Evolutionary conservation across 1,140 invertebrate species (phyloP).

Genomic region (Ylistrum balloti): DNA sequence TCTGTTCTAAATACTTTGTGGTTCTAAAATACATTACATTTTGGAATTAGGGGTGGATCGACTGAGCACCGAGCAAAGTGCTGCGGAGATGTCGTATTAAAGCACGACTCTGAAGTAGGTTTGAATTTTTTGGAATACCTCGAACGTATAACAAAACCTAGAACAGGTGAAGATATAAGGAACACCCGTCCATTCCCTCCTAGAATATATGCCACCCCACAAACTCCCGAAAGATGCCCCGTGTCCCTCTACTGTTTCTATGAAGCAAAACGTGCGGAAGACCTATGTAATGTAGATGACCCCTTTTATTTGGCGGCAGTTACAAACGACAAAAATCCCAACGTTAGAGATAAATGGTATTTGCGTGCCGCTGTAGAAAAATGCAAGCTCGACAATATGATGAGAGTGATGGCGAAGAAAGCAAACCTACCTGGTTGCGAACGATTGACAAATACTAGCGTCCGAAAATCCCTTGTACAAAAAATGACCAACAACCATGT

Average conservation of each 20-base stretch:
- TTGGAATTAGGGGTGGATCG: slow-evolving; percentile 50
- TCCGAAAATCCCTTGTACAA: too few relatives aligned
- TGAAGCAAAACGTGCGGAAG: background rate
- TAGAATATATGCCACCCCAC: slow-evolving; percentile 36
- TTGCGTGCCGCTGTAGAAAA: background rate
- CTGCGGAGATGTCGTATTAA: background rate
- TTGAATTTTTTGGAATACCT: background rate
- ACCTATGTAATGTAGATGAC: background rate
- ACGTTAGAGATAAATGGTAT: too few relatives aligned
- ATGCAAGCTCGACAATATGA: slow-evolving; percentile 14
- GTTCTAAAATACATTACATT: slow-evolving; percentile 42
- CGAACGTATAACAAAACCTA: slow-evolving; percentile 19
- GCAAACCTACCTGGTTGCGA: too few relatives aligned
- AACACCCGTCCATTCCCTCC: slow-evolving; percentile 36
- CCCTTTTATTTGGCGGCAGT: slow-evolving; percentile 47
- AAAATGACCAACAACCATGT: slow-evolving; percentile 47
- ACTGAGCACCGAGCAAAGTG: slow-evolving; percentile 10
- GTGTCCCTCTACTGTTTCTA: background rate
- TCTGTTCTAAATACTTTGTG: slow-evolving; percentile 35
- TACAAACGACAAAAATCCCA: too few relatives aligned
- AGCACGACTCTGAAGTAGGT: background rate
- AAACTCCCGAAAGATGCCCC: background rate
- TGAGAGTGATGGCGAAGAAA: too few relatives aligned
- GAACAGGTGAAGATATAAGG: background rate
- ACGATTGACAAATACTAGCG: slow-evolving; percentile 47